Evolutionary conservation across 2,113 vertebrate species (phyloP), one percentile per base, ranked within the genome.

Genomic region (Anoura caudifer): DNA sequence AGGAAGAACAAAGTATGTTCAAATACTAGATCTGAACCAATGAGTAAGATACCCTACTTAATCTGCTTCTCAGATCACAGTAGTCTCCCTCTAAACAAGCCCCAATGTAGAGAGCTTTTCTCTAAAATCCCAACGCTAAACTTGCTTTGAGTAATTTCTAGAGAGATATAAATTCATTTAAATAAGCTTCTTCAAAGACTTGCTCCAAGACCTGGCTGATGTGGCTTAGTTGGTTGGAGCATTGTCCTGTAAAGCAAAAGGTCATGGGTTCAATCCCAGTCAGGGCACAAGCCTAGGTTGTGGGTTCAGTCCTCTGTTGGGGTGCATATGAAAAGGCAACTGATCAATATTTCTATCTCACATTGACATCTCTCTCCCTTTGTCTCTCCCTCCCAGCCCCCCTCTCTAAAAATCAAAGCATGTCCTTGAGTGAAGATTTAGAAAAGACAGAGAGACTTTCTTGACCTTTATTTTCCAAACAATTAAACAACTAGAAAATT

Each of bases 81-180:
- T 19, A 90, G 81, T 77, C 15, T 70, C 69, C 43, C 82, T 87
- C 73, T 61, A 91, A 59, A 87, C 26, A 93, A 94, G 54, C 15
- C 22, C 61, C 22, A 33, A 91, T 72, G 72, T 50, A 7, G 33
- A 31, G 52, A 80, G 41, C n/a, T 95, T 38, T 90, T 91, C 63
- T 84, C 43, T 95, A 94, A 94, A 95, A 89, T 52, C 63, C n/a
- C 84, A 89, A 63, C 41, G 84, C 28, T 65, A 73, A 88, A 45
- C 12, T 95, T 72, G 80, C 56, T 70, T 56, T 81, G 54, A 97
- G 20, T 80, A 88, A 77, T 90, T 95, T 88, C 83, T 65, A 75
- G 20, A 72, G 17, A 14, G 3, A 95, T 33, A 77, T 41, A 91
- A 95, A 87, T 77, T 54, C 45, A 90, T 26, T 81, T 80, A 79